Percentiles rank a stretch among this genome's conserved stretches.
phyloP scores from a whole-genome alignment of 2,113 vertebrate species.

The Forbesichthys papilliferus region DNA sequence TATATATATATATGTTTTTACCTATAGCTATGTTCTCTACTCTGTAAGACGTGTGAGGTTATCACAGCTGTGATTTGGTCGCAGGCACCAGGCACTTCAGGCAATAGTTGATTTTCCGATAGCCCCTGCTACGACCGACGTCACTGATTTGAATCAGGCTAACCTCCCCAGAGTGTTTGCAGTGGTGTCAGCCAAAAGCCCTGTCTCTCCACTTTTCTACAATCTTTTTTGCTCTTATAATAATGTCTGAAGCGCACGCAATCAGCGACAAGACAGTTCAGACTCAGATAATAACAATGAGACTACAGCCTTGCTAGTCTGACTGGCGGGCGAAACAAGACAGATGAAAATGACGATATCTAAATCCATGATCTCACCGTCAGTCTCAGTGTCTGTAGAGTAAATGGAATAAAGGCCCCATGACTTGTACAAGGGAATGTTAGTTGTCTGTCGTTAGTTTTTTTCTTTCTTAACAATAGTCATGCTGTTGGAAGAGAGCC shows the following conservation, averaged over 20 bases:
- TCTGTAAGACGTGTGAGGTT: too few species aligned
- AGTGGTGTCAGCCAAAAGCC: conserved; percentile 10
- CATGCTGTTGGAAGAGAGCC: conserved; percentile 35
- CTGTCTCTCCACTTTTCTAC: conserved; percentile 12
- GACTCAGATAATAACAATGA: conserved; percentile 13
- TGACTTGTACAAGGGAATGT: neutral
- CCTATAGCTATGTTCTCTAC: too few species aligned
- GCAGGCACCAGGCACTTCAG: too few species aligned
- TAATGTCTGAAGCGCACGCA: conserved; percentile 35
- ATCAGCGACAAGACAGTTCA: conserved; percentile 46
- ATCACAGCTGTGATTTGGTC: too few species aligned
- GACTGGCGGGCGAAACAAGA: conserved; percentile 6
- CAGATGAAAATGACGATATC: conserved; percentile 42
- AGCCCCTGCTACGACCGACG: too few species aligned
- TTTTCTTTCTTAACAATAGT: conserved; percentile 12
- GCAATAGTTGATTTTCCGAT: too few species aligned
- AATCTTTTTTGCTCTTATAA: conserved; percentile 29
- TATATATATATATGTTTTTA: too few species aligned
- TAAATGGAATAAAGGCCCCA: neutral
- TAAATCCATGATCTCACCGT: conserved; percentile 20
- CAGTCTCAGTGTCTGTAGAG: neutral
- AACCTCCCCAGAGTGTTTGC: conserved; percentile 29
- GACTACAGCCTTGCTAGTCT: conserved; percentile 27
- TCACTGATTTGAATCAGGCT: conserved; percentile 37
- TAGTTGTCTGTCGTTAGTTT: too few species aligned